These are phyloP conservation scores for Bimastos eiseni DNA, from an alignment of 2,888 invertebrate genomes.

Conservation along the genomic window DNA sequence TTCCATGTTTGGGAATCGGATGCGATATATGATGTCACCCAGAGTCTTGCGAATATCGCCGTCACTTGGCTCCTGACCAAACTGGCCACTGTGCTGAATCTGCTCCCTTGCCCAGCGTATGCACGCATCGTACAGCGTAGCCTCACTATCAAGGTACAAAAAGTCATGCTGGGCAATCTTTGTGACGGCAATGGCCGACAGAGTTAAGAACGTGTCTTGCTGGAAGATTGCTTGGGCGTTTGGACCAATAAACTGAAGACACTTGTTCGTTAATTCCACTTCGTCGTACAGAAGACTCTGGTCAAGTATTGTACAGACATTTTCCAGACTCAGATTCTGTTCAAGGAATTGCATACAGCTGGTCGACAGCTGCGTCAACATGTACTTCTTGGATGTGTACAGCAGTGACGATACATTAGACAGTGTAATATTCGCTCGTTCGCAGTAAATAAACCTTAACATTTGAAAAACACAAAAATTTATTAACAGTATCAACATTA, in stretches of 20 bases:
- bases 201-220: slow-evolving; percentile 65
- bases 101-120: slow-evolving; percentile 32
- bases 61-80: slow-evolving; percentile 45
- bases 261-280: slow-evolving; percentile 70
- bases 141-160: slow-evolving; percentile 66
- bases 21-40: slow-evolving; percentile 48
- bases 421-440: slow-evolving; percentile 66
- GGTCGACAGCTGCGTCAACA: slow-evolving; percentile 72
- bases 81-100: slow-evolving; percentile 15
- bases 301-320: slow-evolving; percentile 63
- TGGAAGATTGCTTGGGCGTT: slow-evolving; percentile 67
- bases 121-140: slow-evolving; percentile 30
- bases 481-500: no score
- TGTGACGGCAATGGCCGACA: slow-evolving; percentile 71
- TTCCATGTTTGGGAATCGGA: slow-evolving; percentile 50
- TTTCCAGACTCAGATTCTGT: slow-evolving; percentile 69
- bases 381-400: slow-evolving; percentile 75
- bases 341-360: slow-evolving; percentile 73
- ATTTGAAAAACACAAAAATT: background rate
- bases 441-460: slow-evolving; percentile 70
- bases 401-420: slow-evolving; percentile 73
- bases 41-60: slow-evolving; percentile 47
- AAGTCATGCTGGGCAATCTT: slow-evolving; percentile 73
- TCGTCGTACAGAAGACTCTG: slow-evolving; percentile 48
- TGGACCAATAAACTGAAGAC: slow-evolving; percentile 71